Evolutionary conservation across 2,113 vertebrate genomes (phyloP).

Genomic region (Rhynchomys soricoides): DNA sequence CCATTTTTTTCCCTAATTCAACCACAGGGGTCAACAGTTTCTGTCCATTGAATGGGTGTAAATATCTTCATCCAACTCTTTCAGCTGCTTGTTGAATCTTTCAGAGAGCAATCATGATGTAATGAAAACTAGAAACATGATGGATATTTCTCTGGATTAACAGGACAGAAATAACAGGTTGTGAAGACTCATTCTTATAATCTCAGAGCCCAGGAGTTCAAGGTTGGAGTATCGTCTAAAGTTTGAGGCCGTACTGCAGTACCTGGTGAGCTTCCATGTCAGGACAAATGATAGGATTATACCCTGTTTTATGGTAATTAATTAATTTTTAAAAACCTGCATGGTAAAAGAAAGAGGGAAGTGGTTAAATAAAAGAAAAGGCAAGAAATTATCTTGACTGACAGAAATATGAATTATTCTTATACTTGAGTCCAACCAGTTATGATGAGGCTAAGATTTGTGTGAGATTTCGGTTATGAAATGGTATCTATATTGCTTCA

Average conservation of each 20-base stretch:
- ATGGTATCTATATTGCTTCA: not conserved
- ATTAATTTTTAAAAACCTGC: not conserved
- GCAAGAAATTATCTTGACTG: not conserved
- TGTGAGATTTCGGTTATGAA: not conserved
- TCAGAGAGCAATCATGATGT: no score
- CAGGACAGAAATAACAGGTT: not conserved
- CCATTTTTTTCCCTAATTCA: no score
- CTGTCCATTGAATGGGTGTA: no score
- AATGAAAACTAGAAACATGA: not conserved
- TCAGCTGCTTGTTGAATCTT: no score
- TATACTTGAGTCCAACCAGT: not conserved
- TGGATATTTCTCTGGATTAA: not conserved
- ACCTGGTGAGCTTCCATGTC: not conserved
- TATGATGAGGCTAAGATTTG: not conserved
- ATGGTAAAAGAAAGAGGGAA: not conserved
- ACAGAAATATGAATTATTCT: not conserved
- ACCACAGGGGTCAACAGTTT: no score
- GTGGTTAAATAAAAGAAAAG: not conserved
- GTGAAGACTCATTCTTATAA: not conserved
- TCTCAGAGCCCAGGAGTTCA: no score
- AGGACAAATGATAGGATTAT: not conserved
- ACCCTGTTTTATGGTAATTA: not conserved
- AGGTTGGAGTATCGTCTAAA: not conserved
- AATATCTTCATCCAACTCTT: no score
- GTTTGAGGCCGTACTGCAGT: not conserved